Evolutionary conservation across 2,113 vertebrate species (phyloP), one percentile per base, ranked within the genome.

Genomic region (Synchiropus splendidus): DNA sequence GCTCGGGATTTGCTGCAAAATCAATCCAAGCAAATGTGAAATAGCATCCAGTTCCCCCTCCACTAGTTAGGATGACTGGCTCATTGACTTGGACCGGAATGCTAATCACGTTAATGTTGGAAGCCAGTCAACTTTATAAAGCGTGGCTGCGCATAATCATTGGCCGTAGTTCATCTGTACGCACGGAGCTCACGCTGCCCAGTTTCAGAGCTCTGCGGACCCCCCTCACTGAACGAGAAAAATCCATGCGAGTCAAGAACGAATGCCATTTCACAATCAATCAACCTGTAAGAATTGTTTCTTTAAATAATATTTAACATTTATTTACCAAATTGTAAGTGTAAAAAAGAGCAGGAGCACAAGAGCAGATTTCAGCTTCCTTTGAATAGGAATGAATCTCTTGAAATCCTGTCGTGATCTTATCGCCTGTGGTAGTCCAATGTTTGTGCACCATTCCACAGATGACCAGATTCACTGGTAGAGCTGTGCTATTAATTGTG

Each of bases 71-170:
- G 60, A 48, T 50, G 60, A 21, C 48, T 46, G 49, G 14, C 37
- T 67, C 67, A 64, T 62, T 75, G 65, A 49, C 50, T 57, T 67
- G 61, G 58, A 69, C 47, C 41, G 32, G 64, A 69, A 81, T 80
- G 70, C 74, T 78, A 79, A 82, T 83, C 55, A 53, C 55, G 35
- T 31, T 43, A 47, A 70, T 70, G 60, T 60, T 81, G 78, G 75
- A 79, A 53, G 58, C 58, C 54, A 74, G 69, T 75, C 74, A 82
- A 83, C 75, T 83, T 82, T 80, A 67, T 53, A 72, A 66, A 74
- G 56, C 64, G 37, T 69, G 67, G 48, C 40, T 48, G 42, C 58
- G 66, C 64, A 75, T 69, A 69, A 68, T 64, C 53, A 60, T 64
- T 36, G 36, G 46, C 44, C 42, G 43, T 47, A 32, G 58, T 50